phyloP scores from a whole-genome alignment of 1,140 invertebrate species.

The Helicoverpa zea region DNA sequence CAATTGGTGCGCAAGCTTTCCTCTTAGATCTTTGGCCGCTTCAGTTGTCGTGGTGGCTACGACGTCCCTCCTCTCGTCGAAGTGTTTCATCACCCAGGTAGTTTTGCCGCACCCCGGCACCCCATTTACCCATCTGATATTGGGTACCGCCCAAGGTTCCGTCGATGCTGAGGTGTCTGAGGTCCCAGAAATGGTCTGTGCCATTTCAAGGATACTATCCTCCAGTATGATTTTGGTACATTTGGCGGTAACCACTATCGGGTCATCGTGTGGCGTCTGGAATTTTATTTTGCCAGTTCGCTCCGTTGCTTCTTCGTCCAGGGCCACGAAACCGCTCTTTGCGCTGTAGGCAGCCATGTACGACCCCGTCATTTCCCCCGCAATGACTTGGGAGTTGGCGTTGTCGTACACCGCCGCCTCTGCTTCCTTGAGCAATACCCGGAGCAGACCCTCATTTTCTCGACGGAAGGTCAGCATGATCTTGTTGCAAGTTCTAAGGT shows the following conservation, averaged over 20 bases:
- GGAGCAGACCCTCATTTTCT: too few relatives aligned
- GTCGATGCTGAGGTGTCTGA: not conserved
- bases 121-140: constrained; percentile 46
- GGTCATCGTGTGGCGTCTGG: constrained; percentile 2
- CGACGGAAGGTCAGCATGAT: too few relatives aligned
- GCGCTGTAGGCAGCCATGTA: constrained; percentile 24
- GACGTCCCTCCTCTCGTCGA: constrained; percentile 28
- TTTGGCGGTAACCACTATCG: constrained; percentile 9
- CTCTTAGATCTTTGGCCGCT: constrained; percentile 33
- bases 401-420: not conserved
- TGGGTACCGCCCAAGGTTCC: constrained; percentile 24
- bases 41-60: constrained; percentile 37
- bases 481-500: too few relatives aligned
- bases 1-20: constrained; percentile 3
- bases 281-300: not conserved
- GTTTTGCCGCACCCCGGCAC: constrained; percentile 39
- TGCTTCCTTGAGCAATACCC: too few relatives aligned
- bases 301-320: not conserved
- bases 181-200: not conserved
- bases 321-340: not conserved
- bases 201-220: constrained; percentile 21
- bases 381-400: constrained; percentile 8
- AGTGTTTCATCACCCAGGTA: constrained; percentile 51
- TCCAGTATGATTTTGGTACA: constrained; percentile 29
- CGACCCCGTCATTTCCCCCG: constrained; percentile 11